A percentile compares a stretch with the other conserved stretches of the same genome.
These are phyloP conservation scores for Zaprionus lachaisei DNA, from an alignment of 1,140 invertebrate species.

Conservation along the genomic window DNA sequence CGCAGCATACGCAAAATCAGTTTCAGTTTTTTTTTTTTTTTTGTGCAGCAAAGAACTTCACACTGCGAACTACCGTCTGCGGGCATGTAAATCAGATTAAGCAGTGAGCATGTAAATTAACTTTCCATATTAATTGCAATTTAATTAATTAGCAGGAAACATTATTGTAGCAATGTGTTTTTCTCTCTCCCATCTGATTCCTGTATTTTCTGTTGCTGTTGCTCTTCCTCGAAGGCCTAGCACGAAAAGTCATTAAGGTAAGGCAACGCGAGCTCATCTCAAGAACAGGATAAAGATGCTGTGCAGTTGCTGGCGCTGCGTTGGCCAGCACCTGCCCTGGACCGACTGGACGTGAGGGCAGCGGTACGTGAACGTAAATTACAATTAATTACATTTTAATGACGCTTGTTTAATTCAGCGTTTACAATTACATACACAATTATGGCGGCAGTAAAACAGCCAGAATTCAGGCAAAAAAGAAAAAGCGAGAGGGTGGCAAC, in stretches of 20 bases:
- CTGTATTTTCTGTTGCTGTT: conserved; percentile 4
- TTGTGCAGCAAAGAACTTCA: conserved; percentile 16
- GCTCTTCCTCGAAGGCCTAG: conserved; percentile 7
- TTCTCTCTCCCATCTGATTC: not conserved
- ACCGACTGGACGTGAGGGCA: conserved; percentile 53
- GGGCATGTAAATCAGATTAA: conserved; percentile 74
- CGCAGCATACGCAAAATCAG: not conserved
- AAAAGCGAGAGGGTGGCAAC: not conserved
- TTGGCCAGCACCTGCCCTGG: conserved; percentile 60
- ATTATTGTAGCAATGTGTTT: conserved; percentile 26
- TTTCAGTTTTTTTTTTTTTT: conserved; percentile 32
- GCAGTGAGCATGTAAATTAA: conserved; percentile 77
- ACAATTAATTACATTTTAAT: conserved; percentile 84
- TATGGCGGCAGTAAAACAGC: conserved; percentile 51
- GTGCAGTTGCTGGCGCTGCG: conserved; percentile 5
- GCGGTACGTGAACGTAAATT: conserved; percentile 75
- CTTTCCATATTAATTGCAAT: conserved; percentile 81
- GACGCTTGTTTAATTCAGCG: conserved; percentile 84
- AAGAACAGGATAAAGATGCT: conserved; percentile 44
- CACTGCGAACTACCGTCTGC: conserved; percentile 49
- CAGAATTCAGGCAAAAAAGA: conserved; percentile 8
- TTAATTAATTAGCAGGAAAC: conserved; percentile 73
- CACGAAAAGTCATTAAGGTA: conserved; percentile 40
- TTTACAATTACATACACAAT: conserved; percentile 83
- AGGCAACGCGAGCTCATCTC: conserved; percentile 53